Conservation (phyloP, 1,140 invertebrate species). For the Dendrolimus punctatus region DNA sequence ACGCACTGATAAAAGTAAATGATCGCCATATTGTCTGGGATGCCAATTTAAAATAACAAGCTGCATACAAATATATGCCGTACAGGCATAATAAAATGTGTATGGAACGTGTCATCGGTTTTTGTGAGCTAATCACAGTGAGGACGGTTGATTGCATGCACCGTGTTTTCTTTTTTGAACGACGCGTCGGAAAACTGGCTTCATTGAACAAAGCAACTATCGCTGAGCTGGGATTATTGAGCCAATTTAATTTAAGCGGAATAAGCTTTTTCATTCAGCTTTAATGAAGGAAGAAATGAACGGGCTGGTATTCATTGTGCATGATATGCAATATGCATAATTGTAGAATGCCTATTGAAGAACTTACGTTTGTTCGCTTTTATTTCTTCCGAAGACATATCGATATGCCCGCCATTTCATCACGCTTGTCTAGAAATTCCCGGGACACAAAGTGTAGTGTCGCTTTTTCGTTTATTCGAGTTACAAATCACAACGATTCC, state of each 20-base stretch:
- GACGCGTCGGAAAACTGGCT: slow-evolving; percentile 27
- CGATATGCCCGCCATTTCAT: too few species aligned
- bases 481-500: too few species aligned
- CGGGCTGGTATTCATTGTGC: slow-evolving; percentile 13
- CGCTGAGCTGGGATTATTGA: slow-evolving; percentile 38
- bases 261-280: slow-evolving; percentile 36
- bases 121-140: slow-evolving; percentile 38
- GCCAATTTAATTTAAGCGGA: slow-evolving; percentile 44
- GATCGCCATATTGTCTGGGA: slow-evolving; percentile 15
- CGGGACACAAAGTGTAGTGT: too few species aligned
- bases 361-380: too few species aligned
- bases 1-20: slow-evolving; percentile 21
- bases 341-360: too few species aligned
- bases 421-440: too few species aligned
- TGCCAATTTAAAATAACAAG: slow-evolving; percentile 54
- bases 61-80: slow-evolving; percentile 20
- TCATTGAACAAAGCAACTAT: slow-evolving; percentile 40
- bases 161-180: slow-evolving; percentile 29
- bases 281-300: slow-evolving; percentile 24
- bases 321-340: neutral
- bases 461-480: too few species aligned
- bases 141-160: slow-evolving; percentile 43
- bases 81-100: slow-evolving; percentile 38
- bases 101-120: slow-evolving; percentile 34
- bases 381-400: too few species aligned